These are phyloP conservation scores for Neomorphus geoffroyi DNA, from an alignment of 2,797 vertebrate species.

Conservation along the genomic window DNA sequence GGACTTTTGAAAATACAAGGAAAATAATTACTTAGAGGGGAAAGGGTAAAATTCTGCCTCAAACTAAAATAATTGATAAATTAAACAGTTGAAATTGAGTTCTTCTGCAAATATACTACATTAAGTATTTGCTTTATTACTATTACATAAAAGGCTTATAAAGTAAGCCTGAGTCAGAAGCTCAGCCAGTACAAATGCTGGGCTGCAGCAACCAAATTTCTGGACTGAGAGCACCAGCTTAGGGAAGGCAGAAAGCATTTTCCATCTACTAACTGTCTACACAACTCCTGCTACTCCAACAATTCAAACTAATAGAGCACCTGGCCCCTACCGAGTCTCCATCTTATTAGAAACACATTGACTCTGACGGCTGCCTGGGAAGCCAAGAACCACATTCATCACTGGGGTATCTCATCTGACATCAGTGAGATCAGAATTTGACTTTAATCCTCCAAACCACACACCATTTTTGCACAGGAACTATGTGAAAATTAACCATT, in stretches of 20 bases:
- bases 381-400: conserved; percentile 47
- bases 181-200: background rate
- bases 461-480: background rate
- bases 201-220: background rate
- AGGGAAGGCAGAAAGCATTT: conserved; percentile 7
- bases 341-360: conserved; percentile 55
- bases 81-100: background rate
- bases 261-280: background rate
- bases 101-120: background rate
- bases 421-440: conserved; percentile 60
- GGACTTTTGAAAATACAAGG: background rate
- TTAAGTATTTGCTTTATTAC: background rate
- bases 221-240: background rate
- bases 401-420: conserved; percentile 37
- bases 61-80: background rate
- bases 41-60: background rate
- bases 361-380: background rate
- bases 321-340: conserved; percentile 3
- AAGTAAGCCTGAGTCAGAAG: background rate
- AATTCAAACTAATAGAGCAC: conserved; percentile 22
- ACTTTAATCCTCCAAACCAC: background rate
- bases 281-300: background rate
- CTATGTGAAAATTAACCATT: conserved; percentile 19
- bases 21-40: background rate
- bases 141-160: background rate